Evolutionary conservation across 2,113 vertebrate genomes (phyloP).

Genomic region (Elanus axillaris): DNA sequence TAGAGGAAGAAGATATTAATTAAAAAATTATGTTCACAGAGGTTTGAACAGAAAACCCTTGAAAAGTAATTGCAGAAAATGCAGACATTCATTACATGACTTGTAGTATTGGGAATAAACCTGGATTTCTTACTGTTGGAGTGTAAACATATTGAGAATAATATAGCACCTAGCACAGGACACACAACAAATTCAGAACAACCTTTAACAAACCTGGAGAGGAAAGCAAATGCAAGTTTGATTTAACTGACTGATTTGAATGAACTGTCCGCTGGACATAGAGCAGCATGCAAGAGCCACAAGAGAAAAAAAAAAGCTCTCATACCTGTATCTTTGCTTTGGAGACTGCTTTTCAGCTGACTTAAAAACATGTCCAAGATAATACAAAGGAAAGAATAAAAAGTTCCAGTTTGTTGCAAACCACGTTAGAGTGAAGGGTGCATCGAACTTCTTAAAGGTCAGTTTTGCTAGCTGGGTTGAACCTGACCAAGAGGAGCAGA

Average conservation of each 20-base stretch:
- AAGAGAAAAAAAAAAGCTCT: neutral
- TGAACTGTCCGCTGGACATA: neutral
- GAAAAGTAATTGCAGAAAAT: neutral
- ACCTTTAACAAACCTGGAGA: neutral
- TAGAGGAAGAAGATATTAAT: neutral
- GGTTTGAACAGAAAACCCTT: neutral
- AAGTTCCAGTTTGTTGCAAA: conserved; percentile 97
- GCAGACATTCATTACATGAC: neutral
- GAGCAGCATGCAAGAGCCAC: neutral
- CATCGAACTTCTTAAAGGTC: conserved; percentile 88
- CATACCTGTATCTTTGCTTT: conserved; percentile 91
- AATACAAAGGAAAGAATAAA: conserved; percentile 94
- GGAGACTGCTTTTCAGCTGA: conserved; percentile 88
- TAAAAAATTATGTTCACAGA: neutral
- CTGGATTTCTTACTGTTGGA: neutral
- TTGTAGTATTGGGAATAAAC: neutral
- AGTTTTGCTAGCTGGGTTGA: conserved; percentile 92
- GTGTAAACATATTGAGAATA: neutral
- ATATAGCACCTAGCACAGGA: neutral
- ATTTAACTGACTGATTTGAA: neutral
- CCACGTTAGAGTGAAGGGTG: conserved; percentile 95
- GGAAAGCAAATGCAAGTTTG: neutral
- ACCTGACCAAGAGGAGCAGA: conserved; percentile 91
- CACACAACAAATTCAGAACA: neutral
- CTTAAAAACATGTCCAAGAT: conserved; percentile 87